Evolutionary conservation across 2,888 invertebrate genomes (phyloP), one percentile per base, ranked within the genome.

Genomic region (Physocephala rufipes): DNA sequence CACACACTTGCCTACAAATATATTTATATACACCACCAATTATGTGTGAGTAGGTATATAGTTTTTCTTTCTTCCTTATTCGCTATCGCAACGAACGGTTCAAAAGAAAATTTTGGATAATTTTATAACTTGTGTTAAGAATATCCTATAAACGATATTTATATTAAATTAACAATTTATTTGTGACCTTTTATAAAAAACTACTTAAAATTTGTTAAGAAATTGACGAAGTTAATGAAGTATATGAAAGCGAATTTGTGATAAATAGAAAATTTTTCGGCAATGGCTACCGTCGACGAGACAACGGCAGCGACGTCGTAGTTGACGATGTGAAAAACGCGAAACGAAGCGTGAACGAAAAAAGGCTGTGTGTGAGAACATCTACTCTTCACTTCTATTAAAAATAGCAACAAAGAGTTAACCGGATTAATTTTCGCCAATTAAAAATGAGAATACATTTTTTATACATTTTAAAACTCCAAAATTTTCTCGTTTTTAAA

Each of bases 281-380:
- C 74, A 75, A 76, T 76, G 77, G 76, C 76, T 73, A 76, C 76
- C 77, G 76, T 75, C 73, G 73, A 71, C 71, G 71, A 72, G 69
- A 66, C 73, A 74, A 73, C 67, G 66, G 70, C 72, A 66, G 76
- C 71, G 74, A 71, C 66, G 70, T 71, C 72, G 70, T 74, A 74
- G 76, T 74, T 75, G 77, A 77, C 76, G 76, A 79, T 77, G 76
- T 77, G 77, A 79, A 79, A 77, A 76, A 78, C 77, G 76, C 77
- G 75, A 76, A 74, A 30, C 67, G 45, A 73, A 73, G 70, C 70
- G 73, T 74, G 65, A 73, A 71, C 66, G 68, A 68, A 68, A 68
- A 24, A 63, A 67, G 58, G 68, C 55, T 67, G 71, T 36, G 61
- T 30, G 68, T 62, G n/a, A 62, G 51, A 28, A 61, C 65, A 30